Base-by-base conservation (phyloP, 2,888 invertebrate genomes). In the Dilophus febrilis region DNA sequence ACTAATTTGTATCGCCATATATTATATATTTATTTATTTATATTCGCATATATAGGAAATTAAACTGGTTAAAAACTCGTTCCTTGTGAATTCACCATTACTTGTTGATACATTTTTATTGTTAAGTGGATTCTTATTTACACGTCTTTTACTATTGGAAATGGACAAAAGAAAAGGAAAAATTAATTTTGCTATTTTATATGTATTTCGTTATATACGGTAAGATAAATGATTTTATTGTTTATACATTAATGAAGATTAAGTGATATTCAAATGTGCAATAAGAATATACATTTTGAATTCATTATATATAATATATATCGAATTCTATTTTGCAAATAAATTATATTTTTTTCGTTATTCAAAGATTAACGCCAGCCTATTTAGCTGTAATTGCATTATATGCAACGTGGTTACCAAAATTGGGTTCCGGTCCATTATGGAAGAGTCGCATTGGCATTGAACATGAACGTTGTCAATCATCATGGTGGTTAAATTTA, bases 401-500 rank as follows among this genome's bases (percentile, higher is more conserved):
- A 50, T 80, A 81, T 55, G 72, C 75, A 56, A 80, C 82, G 1
- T 74, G 79, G 68, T 63, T 82, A 37, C 67, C 72, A 4, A 71
- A 73, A 52, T 57, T 80, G 18, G 78, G 76, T 14, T 71, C 72
- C 45, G 85, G 85, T 1, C 85, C 84, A 0, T 60, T 83, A 35
- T 85, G 84, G 85, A 64, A 72, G 28, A 64, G 68, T 14, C 65
- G 67, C 45, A 65, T 78, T 44, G 57, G 58, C n/a, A 49, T 70
- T 28, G 71, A 71, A 45, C 55, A 56, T 36, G 63, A 67, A 50
- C 63, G 77, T 41, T 82, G 82, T 48, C 54, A 66, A 45, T 58
- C 64, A 1, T 74, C 75, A 1, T 81, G 81, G 80, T 82, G 81
- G 81, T 57, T 74, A 0, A 81, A 82, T 54, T 63, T 81, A 33